Evolutionary conservation across 1,140 invertebrate genomes (phyloP), one percentile per base, ranked within the genome.

Genomic region (Dolichoris vasculosae): DNA sequence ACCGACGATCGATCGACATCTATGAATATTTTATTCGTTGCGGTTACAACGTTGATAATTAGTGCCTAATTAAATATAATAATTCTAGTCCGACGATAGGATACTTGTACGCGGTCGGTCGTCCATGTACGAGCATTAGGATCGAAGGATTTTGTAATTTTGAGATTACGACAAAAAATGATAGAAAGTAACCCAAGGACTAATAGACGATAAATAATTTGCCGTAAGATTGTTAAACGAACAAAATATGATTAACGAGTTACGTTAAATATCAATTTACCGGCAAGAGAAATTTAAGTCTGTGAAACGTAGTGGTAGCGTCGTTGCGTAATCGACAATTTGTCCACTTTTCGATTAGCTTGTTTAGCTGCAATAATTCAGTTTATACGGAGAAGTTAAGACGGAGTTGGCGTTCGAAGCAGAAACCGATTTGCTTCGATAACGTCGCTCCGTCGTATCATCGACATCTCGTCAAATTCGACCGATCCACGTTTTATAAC

Each of bases 351-450:
- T 38, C 35, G 55, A 73, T 63, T 59, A 76, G 38, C 55, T 63
- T 76, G 82, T 76, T 83, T 83, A 83, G 51, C 71, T 75, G 82
- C 32, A 63, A 75, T 75, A 82, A 82, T 82, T 82, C 67, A 43
- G 46, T 82, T 82, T 55, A 23, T 7, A 32, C 55, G n/a, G n/a
- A n/a, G n/a, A n/a, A n/a, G n/a, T n/a, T 38, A 75, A 75, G 51
- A 59, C 67, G 63, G 59, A 71, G 71, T 79, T 51, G 55, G 35
- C 77, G 86, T 30, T 43, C 23, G 1, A 32, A 55, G 35, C 59
- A 35, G 32, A 75, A 75, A 59, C n/a, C 43, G 35, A 75, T 75
- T 82, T 63, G n/a, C 26, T 43, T 9, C 0, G n/a, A 1, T 43
- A 75, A 43, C 51, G 11, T 82, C 67, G 64, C 20, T 67, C 9